phyloP scores from a whole-genome alignment of 1,140 invertebrate species.

The Scaptomyza graminum region DNA sequence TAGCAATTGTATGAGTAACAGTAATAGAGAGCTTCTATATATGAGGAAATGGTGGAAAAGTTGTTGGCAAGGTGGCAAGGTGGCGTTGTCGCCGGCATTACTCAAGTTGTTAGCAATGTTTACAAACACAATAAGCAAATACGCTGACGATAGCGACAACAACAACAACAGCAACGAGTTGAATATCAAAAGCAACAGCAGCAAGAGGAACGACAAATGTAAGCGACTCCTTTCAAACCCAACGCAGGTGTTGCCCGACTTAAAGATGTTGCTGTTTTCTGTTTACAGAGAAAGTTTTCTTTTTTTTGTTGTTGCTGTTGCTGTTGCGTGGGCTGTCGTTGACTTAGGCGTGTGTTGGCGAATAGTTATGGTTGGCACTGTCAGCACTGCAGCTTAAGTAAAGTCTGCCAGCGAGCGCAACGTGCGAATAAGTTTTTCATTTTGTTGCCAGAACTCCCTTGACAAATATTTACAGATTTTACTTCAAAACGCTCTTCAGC shows the following conservation, averaged over 20 bases:
- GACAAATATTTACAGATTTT: conserved; percentile 59
- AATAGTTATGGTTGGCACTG: conserved; percentile 66
- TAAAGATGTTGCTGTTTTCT: conserved; percentile 45
- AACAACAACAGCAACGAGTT: conserved; percentile 10
- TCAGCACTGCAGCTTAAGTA: conserved; percentile 45
- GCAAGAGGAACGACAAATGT: conserved; percentile 20
- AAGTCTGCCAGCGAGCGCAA: conserved; percentile 63
- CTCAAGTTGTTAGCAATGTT: conserved; percentile 82
- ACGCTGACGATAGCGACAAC: conserved; percentile 49
- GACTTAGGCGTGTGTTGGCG: conserved; percentile 31
- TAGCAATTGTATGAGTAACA: conserved; percentile 58
- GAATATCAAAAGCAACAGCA: conserved; percentile 13
- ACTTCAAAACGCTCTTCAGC: conserved; percentile 32
- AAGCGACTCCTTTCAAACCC: conserved; percentile 33
- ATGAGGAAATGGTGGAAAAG: neutral
- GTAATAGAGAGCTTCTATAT: conserved; percentile 38
- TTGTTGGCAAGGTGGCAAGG: conserved; percentile 15
- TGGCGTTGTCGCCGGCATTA: conserved; percentile 77
- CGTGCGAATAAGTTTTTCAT: conserved; percentile 73
- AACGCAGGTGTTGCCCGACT: conserved; percentile 66
- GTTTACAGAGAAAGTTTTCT: conserved; percentile 71
- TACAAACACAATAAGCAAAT: conserved; percentile 82
- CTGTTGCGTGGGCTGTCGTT: conserved; percentile 34
- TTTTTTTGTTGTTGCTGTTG: conserved; percentile 10
- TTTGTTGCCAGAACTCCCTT: conserved; percentile 38